These are phyloP conservation scores for Fulmarus glacialis DNA, from an alignment of 2,113 vertebrate species.

Conservation along the genomic window DNA sequence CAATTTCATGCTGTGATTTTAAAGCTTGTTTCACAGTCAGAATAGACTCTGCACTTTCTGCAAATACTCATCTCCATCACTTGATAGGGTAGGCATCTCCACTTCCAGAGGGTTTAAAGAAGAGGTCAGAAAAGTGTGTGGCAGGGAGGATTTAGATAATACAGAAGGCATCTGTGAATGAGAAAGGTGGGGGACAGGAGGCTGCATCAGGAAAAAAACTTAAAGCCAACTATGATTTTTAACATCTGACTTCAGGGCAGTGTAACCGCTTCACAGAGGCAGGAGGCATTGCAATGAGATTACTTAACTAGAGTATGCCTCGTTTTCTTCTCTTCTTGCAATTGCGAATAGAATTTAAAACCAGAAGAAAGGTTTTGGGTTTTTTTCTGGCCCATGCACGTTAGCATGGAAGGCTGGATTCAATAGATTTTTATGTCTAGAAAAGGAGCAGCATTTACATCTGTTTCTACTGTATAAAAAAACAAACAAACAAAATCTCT, in stretches of 20 bases:
- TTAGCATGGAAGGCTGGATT: neutral
- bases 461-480: neutral
- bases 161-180: accelerated
- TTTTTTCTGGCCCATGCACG: neutral
- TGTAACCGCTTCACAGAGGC: neutral
- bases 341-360: neutral
- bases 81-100: neutral
- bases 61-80: neutral
- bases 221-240: neutral
- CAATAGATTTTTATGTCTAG: neutral
- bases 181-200: neutral
- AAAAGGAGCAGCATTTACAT: neutral
- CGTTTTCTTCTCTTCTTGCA: neutral
- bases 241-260: neutral
- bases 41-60: neutral
- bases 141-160: neutral
- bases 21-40: neutral
- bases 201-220: neutral
- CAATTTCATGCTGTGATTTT: accelerated
- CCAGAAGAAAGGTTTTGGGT: neutral
- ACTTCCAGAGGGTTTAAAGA: neutral
- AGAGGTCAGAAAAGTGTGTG: neutral
- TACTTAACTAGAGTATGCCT: neutral
- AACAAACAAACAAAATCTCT: neutral
- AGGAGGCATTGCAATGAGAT: neutral